phyloP scores from a whole-genome alignment of 2,797 vertebrate species.

The Onychomys arenicola region DNA sequence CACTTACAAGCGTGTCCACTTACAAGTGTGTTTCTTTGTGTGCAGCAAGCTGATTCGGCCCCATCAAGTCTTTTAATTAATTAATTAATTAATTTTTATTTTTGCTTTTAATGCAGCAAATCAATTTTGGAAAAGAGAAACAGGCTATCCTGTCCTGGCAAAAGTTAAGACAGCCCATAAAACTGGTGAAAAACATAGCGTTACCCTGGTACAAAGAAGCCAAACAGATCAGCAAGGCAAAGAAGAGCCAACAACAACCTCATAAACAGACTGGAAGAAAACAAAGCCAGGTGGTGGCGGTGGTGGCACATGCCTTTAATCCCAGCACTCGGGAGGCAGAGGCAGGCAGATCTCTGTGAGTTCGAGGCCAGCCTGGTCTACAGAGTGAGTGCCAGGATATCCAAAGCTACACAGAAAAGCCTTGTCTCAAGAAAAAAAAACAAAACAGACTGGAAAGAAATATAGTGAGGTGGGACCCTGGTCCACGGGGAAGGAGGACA shows the following conservation, averaged over 20 bases:
- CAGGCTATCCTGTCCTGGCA: background rate
- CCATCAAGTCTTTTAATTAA: no score
- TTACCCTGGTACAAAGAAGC: background rate
- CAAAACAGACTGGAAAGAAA: background rate
- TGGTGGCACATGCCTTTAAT: background rate
- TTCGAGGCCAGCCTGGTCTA: no score
- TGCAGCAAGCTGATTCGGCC: background rate
- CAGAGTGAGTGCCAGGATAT: background rate
- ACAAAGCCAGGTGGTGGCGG: background rate
- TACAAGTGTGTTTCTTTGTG: background rate
- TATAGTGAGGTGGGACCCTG: background rate
- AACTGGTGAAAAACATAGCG: background rate
- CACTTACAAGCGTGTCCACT: no score
- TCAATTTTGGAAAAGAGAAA: background rate
- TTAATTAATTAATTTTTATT: no score
- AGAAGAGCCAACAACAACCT: background rate
- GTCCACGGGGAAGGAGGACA: background rate
- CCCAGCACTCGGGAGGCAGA: background rate
- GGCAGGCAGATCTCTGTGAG: fast-evolving
- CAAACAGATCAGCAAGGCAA: background rate
- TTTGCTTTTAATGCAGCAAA: background rate
- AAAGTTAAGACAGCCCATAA: background rate
- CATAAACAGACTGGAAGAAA: background rate
- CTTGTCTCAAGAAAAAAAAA: background rate
- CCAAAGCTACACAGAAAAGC: background rate